These are phyloP conservation scores for Scomber scombrus DNA, from an alignment of 2,113 vertebrate species.

Conservation along the genomic window DNA sequence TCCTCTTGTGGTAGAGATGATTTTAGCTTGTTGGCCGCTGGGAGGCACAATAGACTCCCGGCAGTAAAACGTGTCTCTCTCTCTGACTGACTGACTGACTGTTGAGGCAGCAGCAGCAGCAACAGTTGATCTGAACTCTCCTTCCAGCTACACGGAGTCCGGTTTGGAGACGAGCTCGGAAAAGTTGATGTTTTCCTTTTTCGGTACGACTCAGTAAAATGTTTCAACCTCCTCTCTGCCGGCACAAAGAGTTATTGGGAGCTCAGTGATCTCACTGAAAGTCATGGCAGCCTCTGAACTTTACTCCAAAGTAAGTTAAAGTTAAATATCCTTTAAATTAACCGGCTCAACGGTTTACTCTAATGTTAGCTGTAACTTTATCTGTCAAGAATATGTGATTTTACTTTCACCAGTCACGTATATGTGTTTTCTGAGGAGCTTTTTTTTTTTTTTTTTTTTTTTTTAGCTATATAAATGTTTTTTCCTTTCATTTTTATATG, in stretches of 20 bases:
- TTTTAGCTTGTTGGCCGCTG: slow-evolving; percentile 47
- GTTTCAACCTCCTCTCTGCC: not conserved
- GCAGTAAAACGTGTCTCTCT: slow-evolving; percentile 21
- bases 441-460: not conserved
- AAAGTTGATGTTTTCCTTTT: not conserved
- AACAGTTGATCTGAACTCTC: not conserved
- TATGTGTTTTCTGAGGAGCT: not conserved
- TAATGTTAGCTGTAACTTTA: not conserved
- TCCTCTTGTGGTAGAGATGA: not conserved
- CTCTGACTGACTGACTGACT: slow-evolving; percentile 13
- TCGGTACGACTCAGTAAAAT: not conserved
- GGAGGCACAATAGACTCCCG: slow-evolving; percentile 70
- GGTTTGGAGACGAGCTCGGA: not conserved
- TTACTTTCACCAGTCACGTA: not conserved
- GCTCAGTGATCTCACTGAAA: not conserved
- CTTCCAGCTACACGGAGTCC: not conserved
- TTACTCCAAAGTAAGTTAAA: slow-evolving; percentile 90
- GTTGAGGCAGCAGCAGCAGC: not conserved
- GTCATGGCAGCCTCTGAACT: slow-evolving; percentile 90
- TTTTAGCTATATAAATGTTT: not conserved
- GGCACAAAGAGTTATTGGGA: not conserved
- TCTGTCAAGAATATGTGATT: not conserved
- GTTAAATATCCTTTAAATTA: not conserved
- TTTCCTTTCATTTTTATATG: not conserved
- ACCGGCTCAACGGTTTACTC: slow-evolving; percentile 2